Evolutionary conservation across 2,797 vertebrate species (phyloP), one percentile per base, ranked within the genome.

Genomic region (Lerista edwardsae): DNA sequence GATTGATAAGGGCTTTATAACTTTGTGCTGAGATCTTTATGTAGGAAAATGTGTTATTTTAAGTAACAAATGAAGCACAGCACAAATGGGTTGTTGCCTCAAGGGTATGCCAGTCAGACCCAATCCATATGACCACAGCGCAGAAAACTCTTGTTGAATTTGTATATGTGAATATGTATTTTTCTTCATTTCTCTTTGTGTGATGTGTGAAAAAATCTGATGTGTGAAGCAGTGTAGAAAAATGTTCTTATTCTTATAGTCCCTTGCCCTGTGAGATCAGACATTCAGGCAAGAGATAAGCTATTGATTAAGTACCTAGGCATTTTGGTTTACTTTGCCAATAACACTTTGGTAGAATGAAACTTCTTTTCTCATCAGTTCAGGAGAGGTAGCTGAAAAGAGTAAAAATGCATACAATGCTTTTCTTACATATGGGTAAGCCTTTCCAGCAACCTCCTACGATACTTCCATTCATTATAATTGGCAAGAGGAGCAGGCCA

Each of bases 231-330:
- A 51, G 9, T 51, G 14, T 51, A 71, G 39, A 21, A 84, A 68
- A 9, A 41, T 64, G 12, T 39, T 61, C 23, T 61, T 84, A 17
- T 36, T 21, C n/a, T 3, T 78, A 36, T 34, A 76, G 0, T 11
- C 6, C 29, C 15, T 47, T 80, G 72, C 8, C 72, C 41, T 68
- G 83, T 83, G 23, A 10, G 34, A 34, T 51, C 12, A 62, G 34
- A 23, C 25, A 57, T 87, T 88, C 64, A 44, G 68, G 34, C 61
- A 73, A 29, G 82, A 47, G 67, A 64, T 27, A 74, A 44, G 31
- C 19, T 23, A 75, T 61, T 57, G 15, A n/a, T 62, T 3, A 76
- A 23, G 21, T 41, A 39, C 15, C 31, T 67, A 2, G 55, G 61
- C 69, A 41, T 74, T 51, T 74, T 44, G 27, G 62, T 44, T 80